A percentile compares a stretch with the other conserved stretches of the same genome.
phyloP scores from a whole-genome alignment of 2,888 invertebrate species.

The Lapara coniferarum region DNA sequence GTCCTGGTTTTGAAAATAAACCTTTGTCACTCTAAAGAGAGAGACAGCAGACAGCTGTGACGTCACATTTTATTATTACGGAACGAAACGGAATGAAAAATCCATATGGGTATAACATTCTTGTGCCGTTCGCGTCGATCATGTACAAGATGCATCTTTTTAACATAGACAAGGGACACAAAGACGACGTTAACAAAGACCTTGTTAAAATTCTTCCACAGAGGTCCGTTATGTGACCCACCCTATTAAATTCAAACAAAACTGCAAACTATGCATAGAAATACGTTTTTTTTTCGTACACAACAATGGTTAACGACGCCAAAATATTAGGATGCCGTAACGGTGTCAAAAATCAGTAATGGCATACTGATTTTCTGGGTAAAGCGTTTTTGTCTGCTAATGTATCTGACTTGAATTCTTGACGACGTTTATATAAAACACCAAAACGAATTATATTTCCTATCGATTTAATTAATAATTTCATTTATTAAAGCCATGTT shows the following conservation, averaged over 20 bases:
- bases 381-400: not conserved
- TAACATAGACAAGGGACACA: slow-evolving; percentile 16
- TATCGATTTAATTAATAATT: no score
- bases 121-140: no score
- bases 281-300: slow-evolving; percentile 26
- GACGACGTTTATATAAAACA: not conserved
- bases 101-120: no score
- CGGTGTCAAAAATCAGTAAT: slow-evolving; percentile 13
- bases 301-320: slow-evolving; percentile 23
- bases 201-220: slow-evolving; percentile 78
- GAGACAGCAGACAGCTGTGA: no score
- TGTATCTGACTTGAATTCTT: not conserved
- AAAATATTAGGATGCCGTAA: slow-evolving; percentile 11
- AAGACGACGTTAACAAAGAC: slow-evolving; percentile 64
- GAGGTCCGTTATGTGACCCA: slow-evolving; percentile 51
- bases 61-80: no score
- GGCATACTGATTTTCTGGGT: not conserved
- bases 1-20: no score
- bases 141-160: slow-evolving; percentile 23
- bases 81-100: no score
- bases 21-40: no score
- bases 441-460: not conserved
- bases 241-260: slow-evolving; percentile 69
- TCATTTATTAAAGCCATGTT: no score
- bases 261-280: slow-evolving; percentile 37